Evolutionary conservation across 1,140 invertebrate genomes (phyloP), one percentile per base, ranked within the genome.

Genomic region (Drosophila asahinai): DNA sequence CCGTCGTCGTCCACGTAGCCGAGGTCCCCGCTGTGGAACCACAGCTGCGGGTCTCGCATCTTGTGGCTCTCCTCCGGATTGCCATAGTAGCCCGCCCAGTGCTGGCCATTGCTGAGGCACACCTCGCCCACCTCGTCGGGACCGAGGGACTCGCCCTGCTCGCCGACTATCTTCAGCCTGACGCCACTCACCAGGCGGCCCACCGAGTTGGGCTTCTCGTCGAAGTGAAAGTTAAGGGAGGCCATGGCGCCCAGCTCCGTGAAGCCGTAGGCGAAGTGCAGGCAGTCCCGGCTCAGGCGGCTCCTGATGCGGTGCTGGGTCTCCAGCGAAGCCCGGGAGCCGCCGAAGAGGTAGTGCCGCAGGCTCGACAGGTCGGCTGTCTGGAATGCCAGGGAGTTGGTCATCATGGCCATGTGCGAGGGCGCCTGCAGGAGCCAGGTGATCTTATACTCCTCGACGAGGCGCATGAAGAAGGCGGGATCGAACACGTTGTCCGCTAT

Each of bases 21-120:
- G 38, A 96, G 91, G 83, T 96, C 96, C 7, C 96, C 96, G 22
- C 95, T 95, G 51, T 94, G 93, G 8, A 96, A 91, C 95, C 95
- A 97, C 3, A 95, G 94, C 5, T 92, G 77, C 0, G 59, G 17
- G 12, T 92, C 91, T 0, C 76, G 65, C 2, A 91, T 62, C 14
- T 74, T 57, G 11, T 49, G 54, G 0, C 80, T 73, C 3, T 82
- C 83, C 22, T 77, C 58, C 0, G 67, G 62, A 49, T 91, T 91
- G 2, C 70, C 75, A n/a, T 81, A 92, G 45, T 92, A 92, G 0
- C 91, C 91, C 2, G 76, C 54, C 84, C 91, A 92, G 25, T 80
- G 63, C 22, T 89, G 62, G 1, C 55, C 59, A 27, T 36, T 70
- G 15, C 36, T 19, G 1, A 92, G 42, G 54, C 82, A 92, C 36